A percentile compares a stretch with the other conserved stretches of the same genome.
These are phyloP conservation scores for Eilema caniola DNA, from an alignment of 2,888 invertebrate species.

Conservation along the genomic window DNA sequence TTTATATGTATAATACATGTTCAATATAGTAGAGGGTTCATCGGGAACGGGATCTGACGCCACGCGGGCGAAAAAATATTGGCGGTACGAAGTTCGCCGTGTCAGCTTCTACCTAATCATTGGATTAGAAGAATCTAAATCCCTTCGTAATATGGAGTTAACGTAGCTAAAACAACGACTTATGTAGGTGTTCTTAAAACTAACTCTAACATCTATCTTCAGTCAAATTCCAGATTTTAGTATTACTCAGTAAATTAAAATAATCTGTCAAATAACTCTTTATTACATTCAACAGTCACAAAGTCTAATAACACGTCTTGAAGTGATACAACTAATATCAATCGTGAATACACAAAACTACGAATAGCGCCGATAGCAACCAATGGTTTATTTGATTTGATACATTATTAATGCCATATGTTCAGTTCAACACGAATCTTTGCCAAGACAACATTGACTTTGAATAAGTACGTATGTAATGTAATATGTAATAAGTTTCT, in stretches of 20 bases:
- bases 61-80: too few relatives aligned
- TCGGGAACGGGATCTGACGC: too few relatives aligned
- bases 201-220: background rate
- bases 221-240: background rate
- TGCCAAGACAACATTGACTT: constrained; percentile 38
- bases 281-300: background rate
- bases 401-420: constrained; percentile 50
- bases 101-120: too few relatives aligned
- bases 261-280: background rate
- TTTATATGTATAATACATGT: too few relatives aligned
- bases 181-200: background rate
- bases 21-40: too few relatives aligned
- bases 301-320: constrained; percentile 11
- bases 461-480: constrained; percentile 42
- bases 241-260: background rate
- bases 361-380: constrained; percentile 30
- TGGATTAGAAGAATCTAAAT: too few relatives aligned
- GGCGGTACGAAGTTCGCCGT: too few relatives aligned
- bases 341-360: constrained; percentile 44
- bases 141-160: too few relatives aligned
- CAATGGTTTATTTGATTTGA: constrained; percentile 51
- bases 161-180: too few relatives aligned
- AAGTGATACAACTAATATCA: constrained; percentile 48
- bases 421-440: constrained; percentile 21
- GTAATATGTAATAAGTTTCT: too few relatives aligned